Percentiles rank a stretch among this genome's conserved stretches.
Evolutionary conservation across 2,888 invertebrate genomes (phyloP).

Genomic region (Gastracanthus pulcherrimus): DNA sequence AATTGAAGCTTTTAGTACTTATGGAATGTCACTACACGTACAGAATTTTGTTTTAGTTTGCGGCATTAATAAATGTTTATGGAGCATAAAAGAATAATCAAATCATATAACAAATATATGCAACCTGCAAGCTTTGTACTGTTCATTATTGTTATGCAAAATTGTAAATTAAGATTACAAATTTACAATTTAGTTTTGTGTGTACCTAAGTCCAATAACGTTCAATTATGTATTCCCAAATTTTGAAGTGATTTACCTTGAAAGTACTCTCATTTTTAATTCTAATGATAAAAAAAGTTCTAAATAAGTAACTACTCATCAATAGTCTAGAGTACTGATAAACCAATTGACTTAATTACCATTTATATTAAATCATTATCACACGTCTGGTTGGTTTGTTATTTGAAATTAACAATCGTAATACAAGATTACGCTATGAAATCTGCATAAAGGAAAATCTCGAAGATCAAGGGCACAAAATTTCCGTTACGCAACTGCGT

Average conservation of each 20-base stretch:
- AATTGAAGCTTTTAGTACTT: neutral
- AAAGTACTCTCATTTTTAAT: neutral
- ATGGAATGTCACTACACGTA: neutral
- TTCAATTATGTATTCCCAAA: too few species aligned
- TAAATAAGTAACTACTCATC: neutral
- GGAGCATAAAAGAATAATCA: neutral
- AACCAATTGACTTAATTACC: neutral
- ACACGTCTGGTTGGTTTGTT: neutral
- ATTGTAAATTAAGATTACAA: too few species aligned
- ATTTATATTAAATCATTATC: neutral
- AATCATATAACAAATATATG: neutral
- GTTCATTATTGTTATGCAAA: too few species aligned
- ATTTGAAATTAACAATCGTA: neutral
- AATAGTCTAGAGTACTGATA: neutral
- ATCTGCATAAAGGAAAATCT: neutral
- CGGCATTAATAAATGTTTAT: neutral
- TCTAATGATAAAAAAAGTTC: neutral
- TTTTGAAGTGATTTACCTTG: too few species aligned
- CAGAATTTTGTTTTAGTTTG: neutral
- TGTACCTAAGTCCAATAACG: too few species aligned
- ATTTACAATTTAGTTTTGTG: too few species aligned
- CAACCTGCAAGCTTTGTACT: neutral
- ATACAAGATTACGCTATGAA: neutral
- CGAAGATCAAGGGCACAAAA: neutral
- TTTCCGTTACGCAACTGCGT: neutral